Percentiles rank a stretch among this genome's conserved stretches.
phyloP scores from a whole-genome alignment of 2,797 vertebrate species.

The Gymnoscopelus microlampas region DNA sequence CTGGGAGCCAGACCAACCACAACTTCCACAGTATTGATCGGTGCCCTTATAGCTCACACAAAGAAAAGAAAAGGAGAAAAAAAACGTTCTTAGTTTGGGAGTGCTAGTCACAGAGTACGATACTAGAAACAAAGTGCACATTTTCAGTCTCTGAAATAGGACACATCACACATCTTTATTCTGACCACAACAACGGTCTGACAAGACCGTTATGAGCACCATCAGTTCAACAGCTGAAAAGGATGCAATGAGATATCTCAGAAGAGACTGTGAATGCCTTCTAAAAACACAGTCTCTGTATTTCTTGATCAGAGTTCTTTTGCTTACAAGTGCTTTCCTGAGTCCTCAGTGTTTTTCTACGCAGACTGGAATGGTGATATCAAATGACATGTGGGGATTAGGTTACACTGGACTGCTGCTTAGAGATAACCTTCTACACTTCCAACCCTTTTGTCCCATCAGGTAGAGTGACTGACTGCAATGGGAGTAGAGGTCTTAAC shows the following conservation, averaged over 20 bases:
- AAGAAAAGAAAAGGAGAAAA: not conserved
- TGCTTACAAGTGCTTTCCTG: not conserved
- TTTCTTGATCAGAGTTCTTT: not conserved
- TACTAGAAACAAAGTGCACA: slow-evolving; percentile 5
- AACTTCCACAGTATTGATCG: not conserved
- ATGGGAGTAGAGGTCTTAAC: not conserved
- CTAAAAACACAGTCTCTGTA: not conserved
- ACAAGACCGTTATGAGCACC: not conserved
- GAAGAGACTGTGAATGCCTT: not conserved
- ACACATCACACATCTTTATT: slow-evolving; percentile 5
- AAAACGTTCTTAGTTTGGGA: not conserved
- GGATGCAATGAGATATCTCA: too few relatives aligned
- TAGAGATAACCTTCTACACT: slow-evolving; percentile 5
- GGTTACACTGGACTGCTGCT: slow-evolving; percentile 13
- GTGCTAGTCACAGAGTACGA: not conserved
- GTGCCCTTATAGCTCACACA: not conserved
- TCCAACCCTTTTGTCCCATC: not conserved
- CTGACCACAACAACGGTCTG: slow-evolving; percentile 18
- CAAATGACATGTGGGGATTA: not conserved
- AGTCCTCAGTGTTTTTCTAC: not conserved
- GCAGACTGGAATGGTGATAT: slow-evolving; percentile 2
- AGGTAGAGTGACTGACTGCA: not conserved
- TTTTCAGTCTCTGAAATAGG: not conserved
- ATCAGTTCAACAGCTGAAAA: not conserved
- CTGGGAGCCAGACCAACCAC: not conserved